Evolutionary conservation across 2,888 invertebrate species (phyloP), one percentile per base, ranked within the genome.

Genomic region (Arge pagana): DNA sequence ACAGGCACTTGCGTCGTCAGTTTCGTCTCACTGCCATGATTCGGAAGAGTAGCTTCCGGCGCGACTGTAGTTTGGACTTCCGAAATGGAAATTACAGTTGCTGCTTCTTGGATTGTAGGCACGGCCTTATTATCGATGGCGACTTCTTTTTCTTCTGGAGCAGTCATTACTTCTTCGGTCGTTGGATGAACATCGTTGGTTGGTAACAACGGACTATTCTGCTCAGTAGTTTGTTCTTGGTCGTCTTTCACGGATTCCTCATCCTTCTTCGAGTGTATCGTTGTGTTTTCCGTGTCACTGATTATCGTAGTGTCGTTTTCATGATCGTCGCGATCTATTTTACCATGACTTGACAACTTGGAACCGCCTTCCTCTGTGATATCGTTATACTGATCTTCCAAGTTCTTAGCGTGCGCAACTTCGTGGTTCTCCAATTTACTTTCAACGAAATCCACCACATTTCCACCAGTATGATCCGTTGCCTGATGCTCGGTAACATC

Each of bases 321-420:
- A 4, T 23, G 33, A 23, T 35, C 36, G 24, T 50, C 13, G 48
- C 33, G 36, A 24, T 13, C 18, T 21, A 51, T 33, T 48, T 45
- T 52, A 19, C 50, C 53, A 48, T 37, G 37, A 53, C 54, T 49
- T 19, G n/a, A 2, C 6, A 6, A 11, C 37, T 39, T 48, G 4
- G 60, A 54, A 23, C 67, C 41, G 21, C 53, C 53, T 28, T 74
- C 73, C 41, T 75, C 72, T 1, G 53, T 58, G 48, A 76, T 76
- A 50, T 75, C 74, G 19, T 76, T 76, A 45, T 76, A 72, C 43
- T 65, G 70, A 57, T 76, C 75, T 60, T 76, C 75, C 3, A 67
- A 58, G 2, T 33, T n/a, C n/a, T n/a, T n/a, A n/a, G 62, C 61
- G 36, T 68, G 70, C n/a, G n/a, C n/a, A 36, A 68, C 68, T 39